Evolutionary conservation across 2,113 vertebrate species (phyloP).

Genomic region (Brachyhypopomus gauderio): DNA sequence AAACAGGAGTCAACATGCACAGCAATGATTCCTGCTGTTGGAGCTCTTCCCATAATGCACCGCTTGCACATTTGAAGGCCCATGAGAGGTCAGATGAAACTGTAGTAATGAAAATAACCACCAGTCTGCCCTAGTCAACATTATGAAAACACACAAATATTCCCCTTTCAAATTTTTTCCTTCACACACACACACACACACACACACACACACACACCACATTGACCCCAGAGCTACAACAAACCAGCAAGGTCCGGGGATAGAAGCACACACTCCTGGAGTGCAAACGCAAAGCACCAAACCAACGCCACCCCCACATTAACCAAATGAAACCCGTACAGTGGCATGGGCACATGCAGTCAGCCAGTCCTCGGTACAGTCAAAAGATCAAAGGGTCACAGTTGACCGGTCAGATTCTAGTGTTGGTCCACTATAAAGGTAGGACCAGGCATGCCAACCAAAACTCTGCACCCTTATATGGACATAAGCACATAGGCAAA

Average conservation of each 20-base stretch:
- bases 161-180: too few species aligned
- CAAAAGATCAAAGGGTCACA: conserved; percentile 19
- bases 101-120: not conserved
- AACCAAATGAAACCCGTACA: too few species aligned
- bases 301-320: too few species aligned
- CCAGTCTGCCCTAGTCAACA: not conserved
- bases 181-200: too few species aligned
- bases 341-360: too few species aligned
- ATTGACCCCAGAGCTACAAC: too few species aligned
- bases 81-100: not conserved
- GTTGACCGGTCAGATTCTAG: not conserved
- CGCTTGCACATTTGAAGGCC: not conserved
- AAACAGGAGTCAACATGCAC: not conserved
- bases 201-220: too few species aligned
- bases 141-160: not conserved
- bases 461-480: conserved; percentile 48
- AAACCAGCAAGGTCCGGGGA: too few species aligned
- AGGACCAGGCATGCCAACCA: not conserved
- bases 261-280: too few species aligned
- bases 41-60: too few species aligned
- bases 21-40: not conserved
- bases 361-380: not conserved
- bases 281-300: too few species aligned
- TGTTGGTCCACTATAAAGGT: conserved; percentile 25
- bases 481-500: conserved; percentile 38